These are phyloP conservation scores for Anthopleura sola DNA, from an alignment of 64 coral and sea anemone species.

Conservation along the genomic window DNA sequence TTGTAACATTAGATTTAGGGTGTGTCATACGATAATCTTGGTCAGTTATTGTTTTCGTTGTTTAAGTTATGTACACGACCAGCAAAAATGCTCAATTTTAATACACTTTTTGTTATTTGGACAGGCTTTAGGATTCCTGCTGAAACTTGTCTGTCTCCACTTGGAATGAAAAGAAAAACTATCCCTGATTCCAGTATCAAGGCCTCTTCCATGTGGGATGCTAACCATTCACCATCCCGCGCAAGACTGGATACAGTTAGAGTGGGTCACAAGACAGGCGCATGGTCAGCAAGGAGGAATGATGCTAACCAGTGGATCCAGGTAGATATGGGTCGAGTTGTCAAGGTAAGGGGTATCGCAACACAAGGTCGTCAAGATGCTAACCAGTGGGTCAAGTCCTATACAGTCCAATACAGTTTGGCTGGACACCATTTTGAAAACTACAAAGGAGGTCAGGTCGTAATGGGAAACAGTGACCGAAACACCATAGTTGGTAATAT, in stretches of 20 bases:
- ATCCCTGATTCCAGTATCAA: constrained; percentile 1
- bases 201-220: background rate
- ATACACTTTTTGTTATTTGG: too few relatives aligned
- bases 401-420: constrained; percentile 27
- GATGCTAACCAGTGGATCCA: background rate
- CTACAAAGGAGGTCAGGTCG: constrained; percentile 13
- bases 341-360: background rate
- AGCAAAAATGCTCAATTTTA: too few relatives aligned
- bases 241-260: background rate
- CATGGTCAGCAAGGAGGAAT: background rate
- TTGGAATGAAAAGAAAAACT: background rate
- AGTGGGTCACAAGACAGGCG: background rate
- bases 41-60: too few relatives aligned
- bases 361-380: constrained; percentile 48
- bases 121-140: background rate
- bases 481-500: constrained; percentile 16
- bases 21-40: too few relatives aligned
- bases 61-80: too few relatives aligned
- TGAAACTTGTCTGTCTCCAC: background rate
- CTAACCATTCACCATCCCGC: background rate
- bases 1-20: too few relatives aligned
- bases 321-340: constrained; percentile 36
- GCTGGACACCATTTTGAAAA: constrained; percentile 28
- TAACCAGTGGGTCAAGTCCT: constrained; percentile 39
- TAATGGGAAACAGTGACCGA: constrained; percentile 27